Base-by-base conservation (phyloP, 2,797 vertebrate genomes). In the Lepilemur septentrionalis region DNA sequence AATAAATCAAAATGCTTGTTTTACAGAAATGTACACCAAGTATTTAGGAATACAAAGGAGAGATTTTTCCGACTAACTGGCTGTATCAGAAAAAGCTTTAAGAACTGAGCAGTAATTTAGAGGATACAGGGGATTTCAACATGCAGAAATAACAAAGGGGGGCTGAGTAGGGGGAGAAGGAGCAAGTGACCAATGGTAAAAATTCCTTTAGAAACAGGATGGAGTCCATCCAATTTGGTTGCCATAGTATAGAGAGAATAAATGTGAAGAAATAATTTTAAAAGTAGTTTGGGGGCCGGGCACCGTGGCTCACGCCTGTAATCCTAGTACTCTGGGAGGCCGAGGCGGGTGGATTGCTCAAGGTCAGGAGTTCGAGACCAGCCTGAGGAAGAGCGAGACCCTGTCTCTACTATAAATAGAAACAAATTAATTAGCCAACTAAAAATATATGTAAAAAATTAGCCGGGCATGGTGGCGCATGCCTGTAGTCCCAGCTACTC, bases 1-100 rank as follows among this genome's bases (percentile, higher is more conserved):
- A 79, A 90, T 78, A 84, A 72, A 59, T 82, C 32, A 87, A 93
- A 88, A 87, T 75, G 43, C 38, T 67, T 85, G 93, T 82, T 78
- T 86, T 89, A 86, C 2, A 89, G 17, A 61, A 61, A 83, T 46
- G 43, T 8, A 43, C 63, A 13, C 32, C 59, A 89, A 69, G 38
- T 70, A 75, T 75, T 92, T 91, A 94, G 88, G 32, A 84, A 65
- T 23, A 35, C 63, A 93, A 92, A 78, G 48, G 22, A 88, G n/a
- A 72, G 32, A 72, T 41, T 72, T 72, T 86, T 12, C 30, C 35
- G 32, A 50, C 63, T 82, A 79, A 86, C 15, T 86, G 48, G 2
- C 4, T 25, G 2, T 76, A 70, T 69, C 17, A 86, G 59, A 59
- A 93, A 94, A 78, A 6, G 48, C 43, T 43, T 78, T 81, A 65